phyloP scores from a whole-genome alignment of 2,888 invertebrate genomes.

The Panorpa germanica region DNA sequence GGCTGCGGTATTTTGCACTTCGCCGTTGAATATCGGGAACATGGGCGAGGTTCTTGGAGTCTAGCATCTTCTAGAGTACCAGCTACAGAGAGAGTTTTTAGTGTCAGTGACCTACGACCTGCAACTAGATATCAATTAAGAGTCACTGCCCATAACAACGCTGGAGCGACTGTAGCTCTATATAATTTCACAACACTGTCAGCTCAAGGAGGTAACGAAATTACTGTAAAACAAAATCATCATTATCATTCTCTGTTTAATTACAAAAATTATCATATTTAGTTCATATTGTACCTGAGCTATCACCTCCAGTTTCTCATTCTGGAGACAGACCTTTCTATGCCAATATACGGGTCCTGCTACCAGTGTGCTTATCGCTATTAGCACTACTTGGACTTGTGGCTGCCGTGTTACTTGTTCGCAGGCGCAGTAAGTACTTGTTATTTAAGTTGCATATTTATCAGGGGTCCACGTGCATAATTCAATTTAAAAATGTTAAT shows the following conservation, averaged over 20 bases:
- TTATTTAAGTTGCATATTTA: slow-evolving; percentile 2
- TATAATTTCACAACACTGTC: slow-evolving; percentile 75
- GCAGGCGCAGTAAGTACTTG: slow-evolving; percentile 41
- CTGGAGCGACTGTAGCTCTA: slow-evolving; percentile 62
- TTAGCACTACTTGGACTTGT: slow-evolving; percentile 44
- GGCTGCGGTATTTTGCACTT: slow-evolving; percentile 77
- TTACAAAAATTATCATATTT: slow-evolving; percentile 12
- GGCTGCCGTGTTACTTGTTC: slow-evolving; percentile 48
- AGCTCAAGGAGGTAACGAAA: slow-evolving; percentile 43
- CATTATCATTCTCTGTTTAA: slow-evolving; percentile 1
- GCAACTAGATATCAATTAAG: slow-evolving; percentile 50
- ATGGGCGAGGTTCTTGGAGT: slow-evolving; percentile 42
- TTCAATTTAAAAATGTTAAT: too few species aligned
- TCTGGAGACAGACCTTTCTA: slow-evolving; percentile 42
- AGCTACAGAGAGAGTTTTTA: slow-evolving; percentile 63
- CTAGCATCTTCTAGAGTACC: slow-evolving; percentile 66
- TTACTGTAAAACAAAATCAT: slow-evolving; percentile 14
- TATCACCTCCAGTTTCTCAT: slow-evolving; percentile 45
- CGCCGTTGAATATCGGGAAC: slow-evolving; percentile 57
- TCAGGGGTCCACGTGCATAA: slow-evolving; percentile 9
- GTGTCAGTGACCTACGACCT: slow-evolving; percentile 56
- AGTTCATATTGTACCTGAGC: slow-evolving; percentile 37
- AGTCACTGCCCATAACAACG: slow-evolving; percentile 71
- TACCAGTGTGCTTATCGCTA: slow-evolving; percentile 47
- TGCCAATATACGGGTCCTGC: slow-evolving; percentile 41